Evolutionary conservation across 2,797 vertebrate genomes (phyloP).

Genomic region (Aythya fuligula): DNA sequence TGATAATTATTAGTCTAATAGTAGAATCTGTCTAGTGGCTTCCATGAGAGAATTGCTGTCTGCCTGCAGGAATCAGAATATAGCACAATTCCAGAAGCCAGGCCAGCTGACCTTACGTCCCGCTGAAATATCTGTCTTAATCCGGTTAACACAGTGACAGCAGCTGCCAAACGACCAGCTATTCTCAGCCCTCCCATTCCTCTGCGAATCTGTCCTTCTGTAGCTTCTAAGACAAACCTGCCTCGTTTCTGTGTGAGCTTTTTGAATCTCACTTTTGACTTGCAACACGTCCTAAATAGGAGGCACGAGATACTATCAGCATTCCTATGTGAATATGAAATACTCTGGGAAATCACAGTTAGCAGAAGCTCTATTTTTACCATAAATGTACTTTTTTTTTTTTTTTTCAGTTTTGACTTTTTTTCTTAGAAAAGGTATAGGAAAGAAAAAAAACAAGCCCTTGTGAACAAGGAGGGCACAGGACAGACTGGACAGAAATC

Average conservation of each 20-base stretch:
- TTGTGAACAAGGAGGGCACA: background rate
- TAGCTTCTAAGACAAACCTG: background rate
- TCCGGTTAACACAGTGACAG: background rate
- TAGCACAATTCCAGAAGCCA: background rate
- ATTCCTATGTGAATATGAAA: background rate
- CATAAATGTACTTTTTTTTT: background rate
- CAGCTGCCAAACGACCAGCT: background rate
- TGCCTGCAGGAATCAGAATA: background rate
- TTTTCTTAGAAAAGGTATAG: background rate
- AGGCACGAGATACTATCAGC: background rate
- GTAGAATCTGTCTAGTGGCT: background rate
- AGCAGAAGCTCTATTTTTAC: background rate
- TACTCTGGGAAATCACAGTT: background rate
- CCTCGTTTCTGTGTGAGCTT: background rate
- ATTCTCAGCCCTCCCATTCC: background rate
- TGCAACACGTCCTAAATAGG: background rate
- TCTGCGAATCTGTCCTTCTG: background rate
- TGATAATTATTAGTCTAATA: background rate
- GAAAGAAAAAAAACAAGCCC: background rate
- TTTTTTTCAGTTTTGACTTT: background rate
- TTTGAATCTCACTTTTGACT: background rate
- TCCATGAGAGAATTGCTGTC: background rate
- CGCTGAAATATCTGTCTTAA: background rate
- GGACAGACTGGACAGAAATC: constrained; percentile 27
- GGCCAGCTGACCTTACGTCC: background rate